A percentile compares a stretch with the other conserved stretches of the same genome.
phyloP scores from a whole-genome alignment of 2,797 vertebrate genomes.

The Anolis apletophallus region DNA sequence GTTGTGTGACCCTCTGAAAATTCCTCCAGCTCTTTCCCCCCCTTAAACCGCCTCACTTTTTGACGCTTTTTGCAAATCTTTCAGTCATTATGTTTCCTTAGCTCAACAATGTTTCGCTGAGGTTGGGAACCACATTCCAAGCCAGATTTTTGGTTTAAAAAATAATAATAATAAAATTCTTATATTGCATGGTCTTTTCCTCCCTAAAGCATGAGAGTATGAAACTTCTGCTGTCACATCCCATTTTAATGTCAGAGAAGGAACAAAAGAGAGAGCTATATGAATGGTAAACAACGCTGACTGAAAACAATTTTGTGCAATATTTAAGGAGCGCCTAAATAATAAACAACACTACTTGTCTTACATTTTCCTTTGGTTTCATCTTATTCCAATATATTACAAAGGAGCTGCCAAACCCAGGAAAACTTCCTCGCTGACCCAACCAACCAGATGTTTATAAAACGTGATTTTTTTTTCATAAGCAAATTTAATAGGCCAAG shows the following conservation, averaged over 20 bases:
- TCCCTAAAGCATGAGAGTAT: not conserved
- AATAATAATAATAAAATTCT: too few species aligned
- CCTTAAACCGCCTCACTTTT: not conserved
- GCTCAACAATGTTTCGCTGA: not conserved
- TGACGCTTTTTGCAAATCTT: not conserved
- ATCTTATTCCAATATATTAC: constrained; percentile 3
- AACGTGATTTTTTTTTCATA: constrained; percentile 7
- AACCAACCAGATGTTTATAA: constrained; percentile 15
- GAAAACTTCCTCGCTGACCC: not conserved
- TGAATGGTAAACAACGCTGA: not conserved
- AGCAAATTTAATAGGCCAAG: not conserved
- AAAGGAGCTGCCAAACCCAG: not conserved
- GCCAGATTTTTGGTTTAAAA: constrained; percentile 9
- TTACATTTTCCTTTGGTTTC: constrained; percentile 9
- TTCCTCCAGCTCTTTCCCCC: constrained; percentile 4
- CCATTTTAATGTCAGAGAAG: constrained; percentile 4
- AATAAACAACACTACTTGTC: constrained; percentile 23
- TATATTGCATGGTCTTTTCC: not conserved
- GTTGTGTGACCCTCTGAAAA: not conserved
- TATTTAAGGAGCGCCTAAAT: constrained; percentile 16
- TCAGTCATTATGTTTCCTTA: constrained; percentile 1
- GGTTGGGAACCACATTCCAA: not conserved
- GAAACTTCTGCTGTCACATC: not conserved
- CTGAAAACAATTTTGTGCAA: not conserved
- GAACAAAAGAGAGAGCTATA: not conserved